Percentiles rank a stretch among this genome's conserved stretches.
phyloP scores from a whole-genome alignment of 2,113 vertebrate species.

The Cyanocitta stelleri region DNA sequence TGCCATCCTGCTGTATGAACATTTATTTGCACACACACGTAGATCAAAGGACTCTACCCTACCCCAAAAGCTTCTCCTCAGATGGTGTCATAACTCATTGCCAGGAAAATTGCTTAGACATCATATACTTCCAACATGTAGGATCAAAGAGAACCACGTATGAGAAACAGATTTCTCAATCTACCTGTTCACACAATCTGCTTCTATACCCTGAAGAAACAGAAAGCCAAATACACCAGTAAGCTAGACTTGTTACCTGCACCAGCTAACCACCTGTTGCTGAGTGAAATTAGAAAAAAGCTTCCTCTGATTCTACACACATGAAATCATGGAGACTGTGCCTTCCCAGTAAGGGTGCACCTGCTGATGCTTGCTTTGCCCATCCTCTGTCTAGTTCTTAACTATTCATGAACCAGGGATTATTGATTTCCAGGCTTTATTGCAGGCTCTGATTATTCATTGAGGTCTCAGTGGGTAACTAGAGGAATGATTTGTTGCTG shows the following conservation, averaged over 20 bases:
- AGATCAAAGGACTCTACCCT: slow-evolving; percentile 5
- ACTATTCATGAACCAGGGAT: neutral
- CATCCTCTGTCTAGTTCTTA: neutral
- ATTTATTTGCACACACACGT: neutral
- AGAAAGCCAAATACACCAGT: neutral
- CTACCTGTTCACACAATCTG: neutral
- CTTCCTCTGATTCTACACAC: neutral
- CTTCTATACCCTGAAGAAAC: neutral
- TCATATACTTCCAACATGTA: neutral
- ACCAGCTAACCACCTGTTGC: neutral
- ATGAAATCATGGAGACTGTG: neutral
- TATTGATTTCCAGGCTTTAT: neutral
- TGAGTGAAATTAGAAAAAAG: neutral
- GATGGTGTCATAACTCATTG: neutral
- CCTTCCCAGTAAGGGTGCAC: neutral
- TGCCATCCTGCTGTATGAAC: neutral
- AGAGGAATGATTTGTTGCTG: neutral
- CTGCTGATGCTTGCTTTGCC: neutral
- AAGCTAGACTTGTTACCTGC: neutral
- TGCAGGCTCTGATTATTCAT: neutral
- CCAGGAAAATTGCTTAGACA: slow-evolving; percentile 23
- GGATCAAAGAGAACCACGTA: neutral
- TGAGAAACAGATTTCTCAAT: slow-evolving; percentile 12
- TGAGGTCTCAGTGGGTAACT: neutral
- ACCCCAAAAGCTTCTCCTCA: neutral